Evolutionary conservation across 2,888 invertebrate genomes (phyloP).

Genomic region (Agonopterix subpropinquella): DNA sequence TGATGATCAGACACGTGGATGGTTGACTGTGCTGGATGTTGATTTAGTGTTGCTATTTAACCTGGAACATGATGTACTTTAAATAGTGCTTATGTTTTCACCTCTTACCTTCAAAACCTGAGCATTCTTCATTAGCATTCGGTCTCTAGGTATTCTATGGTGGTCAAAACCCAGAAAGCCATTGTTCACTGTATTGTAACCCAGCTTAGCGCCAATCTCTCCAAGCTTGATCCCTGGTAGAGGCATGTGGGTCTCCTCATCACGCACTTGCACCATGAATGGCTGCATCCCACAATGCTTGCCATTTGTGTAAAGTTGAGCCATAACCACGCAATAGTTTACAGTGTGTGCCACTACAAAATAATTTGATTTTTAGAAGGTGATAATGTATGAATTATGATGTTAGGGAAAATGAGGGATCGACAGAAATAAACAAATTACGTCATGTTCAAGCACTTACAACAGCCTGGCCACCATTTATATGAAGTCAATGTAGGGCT

Average conservation of each 20-base stretch:
- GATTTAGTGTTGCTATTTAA: neutral
- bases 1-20: no score
- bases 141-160: slow-evolving; percentile 87
- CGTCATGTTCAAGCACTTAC: slow-evolving; percentile 73
- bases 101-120: slow-evolving; percentile 79
- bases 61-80: neutral
- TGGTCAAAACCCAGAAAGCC: slow-evolving; percentile 93
- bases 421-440: neutral
- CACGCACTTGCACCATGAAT: slow-evolving; percentile 92
- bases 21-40: no score
- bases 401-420: no score
- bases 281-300: slow-evolving; percentile 91
- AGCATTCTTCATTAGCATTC: slow-evolving; percentile 96
- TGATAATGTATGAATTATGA: no score
- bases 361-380: neutral
- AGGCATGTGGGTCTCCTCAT: slow-evolving; percentile 91
- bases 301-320: slow-evolving; percentile 89
- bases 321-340: slow-evolving; percentile 93
- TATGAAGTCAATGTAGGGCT: slow-evolving; percentile 91
- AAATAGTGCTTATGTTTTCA: neutral
- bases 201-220: slow-evolving; percentile 95
- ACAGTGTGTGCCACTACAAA: slow-evolving; percentile 92
- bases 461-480: slow-evolving; percentile 98
- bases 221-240: slow-evolving; percentile 92
- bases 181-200: slow-evolving; percentile 92